A percentile compares a stretch with the other conserved stretches of the same genome.
These are phyloP conservation scores for Pao palembangensis DNA, from an alignment of 2,113 vertebrate genomes.

Conservation along the genomic window DNA sequence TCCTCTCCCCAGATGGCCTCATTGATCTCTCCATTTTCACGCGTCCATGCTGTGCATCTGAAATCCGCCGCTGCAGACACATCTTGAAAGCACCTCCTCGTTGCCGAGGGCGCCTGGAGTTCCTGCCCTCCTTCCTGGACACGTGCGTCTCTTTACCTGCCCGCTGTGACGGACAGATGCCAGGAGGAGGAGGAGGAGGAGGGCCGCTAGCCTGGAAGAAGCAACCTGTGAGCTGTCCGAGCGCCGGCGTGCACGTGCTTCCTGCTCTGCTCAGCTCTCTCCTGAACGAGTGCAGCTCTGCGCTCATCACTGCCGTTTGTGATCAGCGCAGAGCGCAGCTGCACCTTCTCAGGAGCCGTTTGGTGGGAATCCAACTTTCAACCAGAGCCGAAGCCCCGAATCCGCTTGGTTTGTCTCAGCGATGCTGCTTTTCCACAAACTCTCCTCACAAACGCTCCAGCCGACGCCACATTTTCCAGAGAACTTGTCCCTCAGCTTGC, in stretches of 20 bases:
- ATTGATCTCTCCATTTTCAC: conserved; percentile 65
- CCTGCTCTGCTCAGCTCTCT: background rate
- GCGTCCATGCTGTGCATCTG: conserved; percentile 53
- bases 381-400: too few relatives aligned
- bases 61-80: conserved; percentile 52
- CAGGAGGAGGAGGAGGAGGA: conserved; percentile 12
- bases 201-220: too few relatives aligned
- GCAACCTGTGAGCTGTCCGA: too few relatives aligned
- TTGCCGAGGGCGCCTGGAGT: conserved; percentile 28
- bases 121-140: conserved; percentile 11
- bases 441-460: too few relatives aligned
- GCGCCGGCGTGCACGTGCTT: too few relatives aligned
- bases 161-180: conserved; percentile 29
- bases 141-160: conserved; percentile 48
- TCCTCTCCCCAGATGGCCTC: conserved; percentile 65
- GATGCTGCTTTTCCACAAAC: too few relatives aligned
- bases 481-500: too few relatives aligned
- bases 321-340: conserved; percentile 2
- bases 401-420: too few relatives aligned
- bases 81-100: conserved; percentile 28
- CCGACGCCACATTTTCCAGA: too few relatives aligned
- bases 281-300: background rate
- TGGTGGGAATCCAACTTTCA: too few relatives aligned
- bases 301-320: background rate
- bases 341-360: background rate